Evolutionary conservation across 2,888 invertebrate genomes (phyloP), one percentile per base, ranked within the genome.

Genomic region (Abrostola tripartita): DNA sequence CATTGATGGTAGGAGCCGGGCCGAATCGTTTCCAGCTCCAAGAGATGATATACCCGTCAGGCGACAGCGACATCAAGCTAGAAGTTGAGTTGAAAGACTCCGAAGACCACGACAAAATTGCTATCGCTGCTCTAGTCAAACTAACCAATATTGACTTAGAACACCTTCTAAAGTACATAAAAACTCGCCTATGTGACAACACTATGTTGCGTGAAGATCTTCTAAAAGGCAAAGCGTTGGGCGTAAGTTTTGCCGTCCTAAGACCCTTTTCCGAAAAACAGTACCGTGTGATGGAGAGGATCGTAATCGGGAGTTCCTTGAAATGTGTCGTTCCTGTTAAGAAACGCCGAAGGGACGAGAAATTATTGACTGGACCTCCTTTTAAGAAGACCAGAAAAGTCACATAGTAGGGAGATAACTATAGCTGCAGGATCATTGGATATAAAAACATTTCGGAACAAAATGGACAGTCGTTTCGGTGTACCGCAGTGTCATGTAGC

Each of bases 11-110:
- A 1, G 93, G 94, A 35, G 88, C 92, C 1, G 94, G 94, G 0
- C 92, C 94, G 6, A 93, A 93, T 65, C 88, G 94, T 56, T 93
- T 92, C 67, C 90, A 91, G 70, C 82, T 92, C 5, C 90, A 91
- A 81, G 88, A 93, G 81, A 87, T 90, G 9, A 92, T 94, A 61
- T 94, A 93, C 70, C 94, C 94, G 0, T 78, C 85, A n/a, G 81
- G 82, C 11, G 84, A 87, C 12, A 76, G 83, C 11, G 85, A 89
- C 55, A 74, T 92, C n/a, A 90, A 88, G 65, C 81, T 94, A 0
- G 91, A 93, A 84, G 88, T 93, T 1, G 93, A 93, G 71, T 79
- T 90, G 6, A 88, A 84, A 67, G 91, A 93, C 8, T 91, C 91
- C 0, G 93, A 93, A 69, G 94, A 94, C 63, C 79, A 90, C 61